Evolutionary conservation across 2,888 invertebrate species (phyloP), one percentile per base, ranked within the genome.

Genomic region (Folsomia manolachei): DNA sequence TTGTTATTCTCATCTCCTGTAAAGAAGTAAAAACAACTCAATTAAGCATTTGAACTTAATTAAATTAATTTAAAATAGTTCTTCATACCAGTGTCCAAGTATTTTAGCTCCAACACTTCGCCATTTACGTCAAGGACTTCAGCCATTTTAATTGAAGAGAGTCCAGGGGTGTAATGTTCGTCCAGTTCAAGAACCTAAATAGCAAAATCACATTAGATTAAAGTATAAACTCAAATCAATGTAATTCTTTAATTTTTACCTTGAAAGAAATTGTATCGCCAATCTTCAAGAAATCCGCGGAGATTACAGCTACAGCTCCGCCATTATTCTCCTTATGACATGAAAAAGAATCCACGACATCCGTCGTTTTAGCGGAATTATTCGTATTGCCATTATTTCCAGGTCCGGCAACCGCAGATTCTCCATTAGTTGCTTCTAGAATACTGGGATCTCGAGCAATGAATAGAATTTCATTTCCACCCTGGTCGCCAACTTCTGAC

Each of bases 161-260:
- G n/a, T 0, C 52, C 39, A 14, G 76, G 76, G 11, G 64, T 63
- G 63, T 74, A 76, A 2, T 71, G 53, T 23, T 69, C 76, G 23
- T 72, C 72, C 25, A 76, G 19, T 70, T 76, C 72, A 9, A 76
- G n/a, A 1, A 70, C 21, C 76, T 76, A 24, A n/a, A 18, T 27
- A 27, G 9, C 11, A 52, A 63, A 56, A 56, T 56, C 39, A 56
- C 18, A n/a, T 56, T 56, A 7, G 19, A 56, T 51, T 4, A 66
- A 51, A 11, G 18, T 7, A 53, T 11, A 53, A 68, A 60, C 2
- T 25, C 60, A 18, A 61, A 27, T 60, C 14, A 24, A 19, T 1
- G 14, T 18, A 14, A 60, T 56, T n/a, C 1, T 19, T 26, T 27
- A 24, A 52, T 62, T 26, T 39, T 39, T 51, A 67, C 76, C 69